Conservation (phyloP, 2,113 vertebrate genomes). For the Melozone crissalis region DNA sequence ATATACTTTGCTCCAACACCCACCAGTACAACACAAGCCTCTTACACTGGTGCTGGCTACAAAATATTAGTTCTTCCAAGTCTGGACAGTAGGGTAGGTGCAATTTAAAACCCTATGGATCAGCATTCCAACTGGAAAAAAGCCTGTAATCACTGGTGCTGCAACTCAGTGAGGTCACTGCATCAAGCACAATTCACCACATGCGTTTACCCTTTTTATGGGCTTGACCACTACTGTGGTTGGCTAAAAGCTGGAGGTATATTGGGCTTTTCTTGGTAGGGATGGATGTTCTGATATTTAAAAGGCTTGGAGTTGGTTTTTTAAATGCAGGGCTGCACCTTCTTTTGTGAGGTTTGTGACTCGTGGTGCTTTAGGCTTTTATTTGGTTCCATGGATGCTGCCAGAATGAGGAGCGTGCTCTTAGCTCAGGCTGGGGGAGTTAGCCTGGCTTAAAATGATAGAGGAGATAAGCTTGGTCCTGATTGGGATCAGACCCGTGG, state of each 20-base stretch:
- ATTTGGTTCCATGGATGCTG: neutral
- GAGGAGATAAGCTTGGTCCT: neutral
- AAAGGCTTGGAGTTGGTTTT: neutral
- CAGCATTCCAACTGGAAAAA: constrained; percentile 8
- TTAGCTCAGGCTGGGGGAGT: neutral
- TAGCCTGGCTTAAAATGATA: neutral
- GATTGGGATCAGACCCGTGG: neutral
- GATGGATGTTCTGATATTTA: neutral
- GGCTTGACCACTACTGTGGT: neutral
- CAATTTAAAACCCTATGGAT: neutral
- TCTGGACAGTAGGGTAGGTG: neutral
- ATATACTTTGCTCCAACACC: neutral
- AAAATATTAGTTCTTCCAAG: neutral
- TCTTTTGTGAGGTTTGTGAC: neutral
- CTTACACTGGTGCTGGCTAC: neutral
- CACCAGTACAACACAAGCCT: neutral
- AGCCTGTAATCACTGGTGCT: neutral
- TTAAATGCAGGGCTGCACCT: neutral
- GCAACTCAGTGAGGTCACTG: constrained; percentile 22
- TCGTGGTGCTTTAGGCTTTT: neutral
- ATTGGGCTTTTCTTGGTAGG: neutral
- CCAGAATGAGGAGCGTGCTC: neutral
- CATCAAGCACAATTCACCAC: neutral
- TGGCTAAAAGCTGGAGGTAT: neutral
- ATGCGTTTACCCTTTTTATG: neutral